Conservation (phyloP, 2,113 vertebrate species). For the Rhynchopsitta pachyrhyncha region DNA sequence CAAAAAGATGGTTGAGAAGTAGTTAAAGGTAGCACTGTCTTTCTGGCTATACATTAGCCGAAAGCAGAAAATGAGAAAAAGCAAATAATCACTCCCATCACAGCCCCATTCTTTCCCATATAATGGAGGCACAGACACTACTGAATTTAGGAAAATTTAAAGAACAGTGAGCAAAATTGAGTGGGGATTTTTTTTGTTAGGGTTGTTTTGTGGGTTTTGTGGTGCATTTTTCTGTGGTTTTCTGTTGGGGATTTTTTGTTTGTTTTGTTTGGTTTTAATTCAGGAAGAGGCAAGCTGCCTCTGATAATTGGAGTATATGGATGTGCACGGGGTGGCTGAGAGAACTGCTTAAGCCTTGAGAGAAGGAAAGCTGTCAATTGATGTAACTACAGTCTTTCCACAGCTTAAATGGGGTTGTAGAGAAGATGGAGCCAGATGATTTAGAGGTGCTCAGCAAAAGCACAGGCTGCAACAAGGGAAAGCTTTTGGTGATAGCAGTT, state of each 20-base stretch:
- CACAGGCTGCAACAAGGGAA: not conserved
- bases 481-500: not conserved
- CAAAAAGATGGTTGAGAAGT: not conserved
- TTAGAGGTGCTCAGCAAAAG: not conserved
- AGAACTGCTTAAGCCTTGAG: not conserved
- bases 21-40: not conserved
- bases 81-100: not conserved
- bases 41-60: not conserved
- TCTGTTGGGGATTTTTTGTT: not conserved
- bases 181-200: not conserved
- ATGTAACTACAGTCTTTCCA: not conserved
- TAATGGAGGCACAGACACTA: not conserved
- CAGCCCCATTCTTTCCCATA: not conserved
- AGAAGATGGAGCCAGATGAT: not conserved
- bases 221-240: not conserved
- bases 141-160: not conserved
- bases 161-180: not conserved
- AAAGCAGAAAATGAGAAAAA: not conserved
- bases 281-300: not conserved
- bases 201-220: not conserved
- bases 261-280: not conserved
- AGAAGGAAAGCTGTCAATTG: not conserved
- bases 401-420: not conserved
- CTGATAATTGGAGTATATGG: not conserved
- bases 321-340: not conserved